Percentiles rank a stretch among this genome's conserved stretches.
Evolutionary conservation across 2,888 invertebrate species (phyloP).

Genomic region (Watsonalla cultraria): DNA sequence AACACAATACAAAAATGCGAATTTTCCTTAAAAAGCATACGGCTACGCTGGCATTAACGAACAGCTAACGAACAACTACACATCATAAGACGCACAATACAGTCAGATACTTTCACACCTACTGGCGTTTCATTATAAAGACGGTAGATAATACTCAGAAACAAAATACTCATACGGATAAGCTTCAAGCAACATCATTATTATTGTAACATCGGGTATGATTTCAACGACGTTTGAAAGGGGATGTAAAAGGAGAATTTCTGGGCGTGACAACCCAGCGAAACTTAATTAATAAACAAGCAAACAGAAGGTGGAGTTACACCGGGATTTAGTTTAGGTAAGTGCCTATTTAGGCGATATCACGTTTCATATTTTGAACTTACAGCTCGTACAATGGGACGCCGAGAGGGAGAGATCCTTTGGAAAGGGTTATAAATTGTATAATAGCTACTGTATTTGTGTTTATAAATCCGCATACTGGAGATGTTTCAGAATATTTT

Average conservation of each 20-base stretch:
- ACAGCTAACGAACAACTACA: not conserved
- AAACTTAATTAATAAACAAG: conserved; percentile 62
- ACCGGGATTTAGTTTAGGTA: conserved; percentile 50
- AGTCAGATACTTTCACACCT: too few relatives aligned
- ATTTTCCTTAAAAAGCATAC: not conserved
- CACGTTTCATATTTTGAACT: conserved; percentile 68
- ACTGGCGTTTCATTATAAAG: too few relatives aligned
- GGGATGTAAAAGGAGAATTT: conserved; percentile 35
- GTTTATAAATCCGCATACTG: too few relatives aligned
- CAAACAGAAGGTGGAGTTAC: conserved; percentile 56
- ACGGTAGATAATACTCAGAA: not conserved
- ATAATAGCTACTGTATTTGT: not conserved
- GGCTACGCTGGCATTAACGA: not conserved
- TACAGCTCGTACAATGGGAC: conserved; percentile 29
- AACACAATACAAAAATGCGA: not conserved
- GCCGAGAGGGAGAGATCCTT: conserved; percentile 8
- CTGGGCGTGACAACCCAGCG: conserved; percentile 31
- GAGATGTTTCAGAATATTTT: too few relatives aligned
- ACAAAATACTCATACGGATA: conserved; percentile 25
- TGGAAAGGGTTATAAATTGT: conserved; percentile 12
- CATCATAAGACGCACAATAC: not conserved
- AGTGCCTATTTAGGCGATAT: conserved; percentile 67
- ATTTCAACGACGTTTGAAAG: conserved; percentile 29
- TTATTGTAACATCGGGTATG: conserved; percentile 23
- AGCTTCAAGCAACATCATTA: conserved; percentile 24